Evolutionary conservation across 2,797 vertebrate genomes (phyloP).

Genomic region (Pangasius djambal): DNA sequence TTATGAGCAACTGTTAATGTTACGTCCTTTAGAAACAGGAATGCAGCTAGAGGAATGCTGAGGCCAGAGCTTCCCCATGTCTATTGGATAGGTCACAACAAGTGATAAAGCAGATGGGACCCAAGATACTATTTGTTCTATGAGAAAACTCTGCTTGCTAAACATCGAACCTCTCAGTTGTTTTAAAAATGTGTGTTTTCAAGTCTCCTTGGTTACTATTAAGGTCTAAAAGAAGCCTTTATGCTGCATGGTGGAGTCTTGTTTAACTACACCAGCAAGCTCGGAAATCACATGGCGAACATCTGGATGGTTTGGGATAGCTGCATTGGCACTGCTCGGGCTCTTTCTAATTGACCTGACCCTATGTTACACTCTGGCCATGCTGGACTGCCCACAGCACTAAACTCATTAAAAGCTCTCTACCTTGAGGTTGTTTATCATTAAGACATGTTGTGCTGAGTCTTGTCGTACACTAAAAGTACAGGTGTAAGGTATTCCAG

Average conservation of each 20-base stretch:
- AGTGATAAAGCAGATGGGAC: slow-evolving; percentile 36
- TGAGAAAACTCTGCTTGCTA: slow-evolving; percentile 28
- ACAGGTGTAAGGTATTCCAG: neutral
- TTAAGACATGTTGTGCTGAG: neutral
- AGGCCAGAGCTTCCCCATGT: neutral
- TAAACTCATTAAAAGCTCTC: neutral
- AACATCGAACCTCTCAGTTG: slow-evolving; percentile 7
- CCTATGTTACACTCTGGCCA: neutral
- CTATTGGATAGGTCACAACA: slow-evolving; percentile 38
- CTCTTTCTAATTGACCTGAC: slow-evolving; percentile 26
- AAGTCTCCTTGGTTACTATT: slow-evolving; percentile 18
- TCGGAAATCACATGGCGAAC: slow-evolving; percentile 33
- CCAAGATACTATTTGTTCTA: slow-evolving; percentile 17
- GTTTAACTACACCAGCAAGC: slow-evolving; percentile 26
- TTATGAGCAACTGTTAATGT: slow-evolving; percentile 30
- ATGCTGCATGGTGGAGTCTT: slow-evolving; percentile 16
- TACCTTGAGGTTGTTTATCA: neutral
- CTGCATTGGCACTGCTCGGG: neutral
- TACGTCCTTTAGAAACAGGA: slow-evolving; percentile 35
- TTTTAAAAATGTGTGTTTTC: slow-evolving; percentile 4
- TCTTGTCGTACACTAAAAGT: neutral
- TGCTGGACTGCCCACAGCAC: neutral
- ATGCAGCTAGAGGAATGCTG: slow-evolving; percentile 12
- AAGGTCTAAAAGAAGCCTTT: slow-evolving; percentile 10
- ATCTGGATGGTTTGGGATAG: slow-evolving; percentile 45